Evolutionary conservation across 2,113 vertebrate species (phyloP), one percentile per base, ranked within the genome.

Genomic region (Podilymbus podiceps): DNA sequence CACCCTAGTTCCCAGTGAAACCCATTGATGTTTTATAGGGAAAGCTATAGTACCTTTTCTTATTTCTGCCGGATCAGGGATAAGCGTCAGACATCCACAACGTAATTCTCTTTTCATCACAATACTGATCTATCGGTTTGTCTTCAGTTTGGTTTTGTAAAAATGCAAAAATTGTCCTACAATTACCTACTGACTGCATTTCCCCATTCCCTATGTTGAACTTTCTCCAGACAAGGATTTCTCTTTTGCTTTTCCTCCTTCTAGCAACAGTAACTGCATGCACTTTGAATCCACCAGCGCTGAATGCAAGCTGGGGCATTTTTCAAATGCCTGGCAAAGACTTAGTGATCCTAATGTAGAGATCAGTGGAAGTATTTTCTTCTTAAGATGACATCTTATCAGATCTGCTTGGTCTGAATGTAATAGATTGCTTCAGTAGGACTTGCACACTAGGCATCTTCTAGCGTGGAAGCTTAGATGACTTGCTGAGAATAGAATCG

Each of bases 351-450:
- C 44, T 89, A n/a, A 74, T 38, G 23, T 30, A 19, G 59, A 66
- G 68, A 64, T 86, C 52, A 90, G 35, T 73, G 47, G 35, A 81
- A 89, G 64, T 75, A 77, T 92, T 89, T 95, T 86, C 82, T 88
- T 90, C 60, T 76, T 90, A 89, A 74, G 55, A 47, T 0, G 0
- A 47, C 25, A 44, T 93, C 85, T 90, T 86, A 77, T 1, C 59
- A 77, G 55, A 86, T 90, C 68, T 81, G 18, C 55, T 71, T 94
- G 47, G 73, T 90, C 71, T 71, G 50, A 74, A 63, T 71, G 9
- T 66, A 84, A 86, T 77, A 84, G 72, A 64, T 90, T 84, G 59
- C 60, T 86, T 52, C 87, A 89, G 52, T 77, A 93, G 60, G 69
- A 38, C 44, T 74, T 89, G 55, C 25, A 52, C 15, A 59, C 42